Conservation (phyloP, 1,140 invertebrate species). For the Aphelenchoides fujianensis region DNA sequence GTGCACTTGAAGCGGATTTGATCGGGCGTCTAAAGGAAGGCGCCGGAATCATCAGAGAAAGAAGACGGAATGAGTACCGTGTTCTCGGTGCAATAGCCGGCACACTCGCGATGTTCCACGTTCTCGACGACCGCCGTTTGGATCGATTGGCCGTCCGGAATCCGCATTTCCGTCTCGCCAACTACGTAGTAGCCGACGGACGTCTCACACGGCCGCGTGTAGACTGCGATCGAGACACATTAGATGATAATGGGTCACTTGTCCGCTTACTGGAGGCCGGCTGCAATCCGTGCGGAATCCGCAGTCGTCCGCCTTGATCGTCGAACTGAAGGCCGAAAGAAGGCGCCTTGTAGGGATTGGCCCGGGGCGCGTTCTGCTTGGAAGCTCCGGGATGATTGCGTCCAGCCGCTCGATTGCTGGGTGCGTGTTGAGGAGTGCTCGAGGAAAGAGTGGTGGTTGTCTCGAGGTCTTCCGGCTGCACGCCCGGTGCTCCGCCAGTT, state of each 20-base stretch:
- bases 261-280: neutral
- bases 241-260: no score
- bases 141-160: slow-evolving; percentile 27
- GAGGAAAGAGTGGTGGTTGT: neutral
- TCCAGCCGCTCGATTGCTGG: neutral
- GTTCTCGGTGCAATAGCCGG: slow-evolving; percentile 28
- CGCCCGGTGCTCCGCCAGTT: neutral
- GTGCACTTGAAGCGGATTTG: slow-evolving; percentile 25
- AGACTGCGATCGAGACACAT: neutral
- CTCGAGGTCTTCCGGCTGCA: neutral
- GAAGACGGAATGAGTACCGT: no score
- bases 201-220: slow-evolving; percentile 8
- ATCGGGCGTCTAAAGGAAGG: no score
- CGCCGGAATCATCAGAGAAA: no score
- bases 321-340: no score
- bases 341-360: neutral
- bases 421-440: neutral
- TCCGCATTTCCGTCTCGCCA: slow-evolving; percentile 42
- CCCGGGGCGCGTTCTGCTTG: neutral
- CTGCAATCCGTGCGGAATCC: neutral
- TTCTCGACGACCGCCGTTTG: slow-evolving; percentile 25
- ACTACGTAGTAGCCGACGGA: slow-evolving; percentile 36
- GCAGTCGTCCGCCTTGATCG: no score
- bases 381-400: neutral
- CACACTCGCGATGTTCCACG: slow-evolving; percentile 42